A percentile compares a stretch with the other conserved stretches of the same genome.
phyloP scores from a whole-genome alignment of 2,797 vertebrate genomes.

The Falco columbarius region DNA sequence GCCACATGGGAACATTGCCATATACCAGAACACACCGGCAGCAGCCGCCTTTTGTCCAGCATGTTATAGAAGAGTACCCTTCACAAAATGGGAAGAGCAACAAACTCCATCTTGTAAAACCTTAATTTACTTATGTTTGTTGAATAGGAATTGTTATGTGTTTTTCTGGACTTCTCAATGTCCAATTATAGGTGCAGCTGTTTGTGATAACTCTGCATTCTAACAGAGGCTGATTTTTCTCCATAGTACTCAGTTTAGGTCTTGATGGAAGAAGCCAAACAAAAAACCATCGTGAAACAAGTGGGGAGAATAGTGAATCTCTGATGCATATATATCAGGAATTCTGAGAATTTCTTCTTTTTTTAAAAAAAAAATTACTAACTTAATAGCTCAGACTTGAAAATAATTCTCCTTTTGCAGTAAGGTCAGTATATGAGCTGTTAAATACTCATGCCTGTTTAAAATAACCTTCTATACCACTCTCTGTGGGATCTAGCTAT shows the following conservation, averaged over 20 bases:
- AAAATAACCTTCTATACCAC: not conserved
- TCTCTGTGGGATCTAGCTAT: not conserved
- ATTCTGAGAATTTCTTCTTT: not conserved
- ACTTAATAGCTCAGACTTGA: not conserved
- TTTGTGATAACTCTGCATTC: not conserved
- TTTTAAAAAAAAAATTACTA: not conserved
- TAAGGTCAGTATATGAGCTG: not conserved
- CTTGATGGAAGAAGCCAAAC: not conserved
- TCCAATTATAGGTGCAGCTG: not conserved
- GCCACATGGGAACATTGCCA: slow-evolving; percentile 69
- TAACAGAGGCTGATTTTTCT: not conserved
- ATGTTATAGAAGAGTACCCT: slow-evolving; percentile 82
- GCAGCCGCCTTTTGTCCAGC: slow-evolving; percentile 78
- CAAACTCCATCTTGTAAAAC: slow-evolving; percentile 25
- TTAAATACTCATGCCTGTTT: not conserved
- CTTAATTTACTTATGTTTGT: not conserved
- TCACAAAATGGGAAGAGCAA: slow-evolving; percentile 57
- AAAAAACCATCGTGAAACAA: not conserved
- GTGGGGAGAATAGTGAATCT: not conserved
- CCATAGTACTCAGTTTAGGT: not conserved
- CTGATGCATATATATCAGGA: not conserved
- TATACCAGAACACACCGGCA: slow-evolving; percentile 67
- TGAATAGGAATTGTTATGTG: not conserved
- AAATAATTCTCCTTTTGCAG: not conserved
- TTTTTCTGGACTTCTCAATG: not conserved